Evolutionary conservation across 2,888 invertebrate species (phyloP).

Genomic region (Panzeria rudis): DNA sequence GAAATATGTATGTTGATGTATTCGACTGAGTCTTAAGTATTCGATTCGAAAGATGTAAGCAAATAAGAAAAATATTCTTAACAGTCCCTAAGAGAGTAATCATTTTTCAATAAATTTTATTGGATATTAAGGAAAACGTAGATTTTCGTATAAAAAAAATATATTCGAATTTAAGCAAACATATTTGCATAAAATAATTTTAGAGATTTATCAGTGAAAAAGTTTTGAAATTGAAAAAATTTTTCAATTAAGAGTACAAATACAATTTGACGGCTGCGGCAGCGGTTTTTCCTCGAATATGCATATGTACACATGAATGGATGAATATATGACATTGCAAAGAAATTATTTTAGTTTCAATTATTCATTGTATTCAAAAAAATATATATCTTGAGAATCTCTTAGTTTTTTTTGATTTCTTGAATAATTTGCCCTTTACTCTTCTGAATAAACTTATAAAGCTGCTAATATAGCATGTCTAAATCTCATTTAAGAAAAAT

Average conservation of each 20-base stretch:
- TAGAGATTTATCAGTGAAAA: slow-evolving; percentile 43
- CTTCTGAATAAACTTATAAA: no score
- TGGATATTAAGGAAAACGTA: slow-evolving; percentile 33
- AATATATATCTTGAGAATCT: no score
- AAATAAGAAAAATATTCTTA: slow-evolving; percentile 59
- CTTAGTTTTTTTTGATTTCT: no score
- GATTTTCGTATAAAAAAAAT: neutral
- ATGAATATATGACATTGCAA: no score
- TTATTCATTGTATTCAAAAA: no score
- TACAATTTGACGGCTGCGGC: no score
- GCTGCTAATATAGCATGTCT: no score
- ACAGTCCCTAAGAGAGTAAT: slow-evolving; percentile 68
- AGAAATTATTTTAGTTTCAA: no score
- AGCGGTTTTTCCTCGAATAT: no score
- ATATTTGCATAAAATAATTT: slow-evolving; percentile 29
- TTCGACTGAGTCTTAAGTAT: neutral
- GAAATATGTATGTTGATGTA: slow-evolving; percentile 1
- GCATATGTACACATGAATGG: no score
- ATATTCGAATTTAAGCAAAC: neutral
- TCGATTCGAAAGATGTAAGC: neutral
- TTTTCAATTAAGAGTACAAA: neutral
- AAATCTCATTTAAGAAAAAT: no score
- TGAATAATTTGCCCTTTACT: no score
- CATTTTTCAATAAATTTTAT: slow-evolving; percentile 71
- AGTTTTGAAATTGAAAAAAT: slow-evolving; percentile 31